Conservation (phyloP, 2,113 vertebrate genomes). For the Anolis carolinensis region DNA sequence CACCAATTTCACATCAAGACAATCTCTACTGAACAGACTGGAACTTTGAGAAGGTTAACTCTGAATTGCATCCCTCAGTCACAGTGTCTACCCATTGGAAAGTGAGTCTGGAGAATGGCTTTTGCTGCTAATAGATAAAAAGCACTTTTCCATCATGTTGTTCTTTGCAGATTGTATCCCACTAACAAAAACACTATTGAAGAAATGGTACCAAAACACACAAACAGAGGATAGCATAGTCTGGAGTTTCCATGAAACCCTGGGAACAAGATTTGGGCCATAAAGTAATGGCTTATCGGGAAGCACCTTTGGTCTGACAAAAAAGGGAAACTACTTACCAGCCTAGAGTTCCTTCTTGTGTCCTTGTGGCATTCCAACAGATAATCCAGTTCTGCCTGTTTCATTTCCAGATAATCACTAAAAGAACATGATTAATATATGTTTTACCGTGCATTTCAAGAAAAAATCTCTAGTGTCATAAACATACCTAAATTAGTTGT, state of each 20-base stretch:
- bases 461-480: not conserved
- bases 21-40: not conserved
- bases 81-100: not conserved
- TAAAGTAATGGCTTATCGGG: not conserved
- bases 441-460: not conserved
- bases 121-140: too few relatives aligned
- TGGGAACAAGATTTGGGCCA: not conserved
- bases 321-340: slow-evolving; percentile 79
- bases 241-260: too few relatives aligned
- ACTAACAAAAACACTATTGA: not conserved
- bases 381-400: slow-evolving; percentile 90
- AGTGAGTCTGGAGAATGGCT: too few relatives aligned
- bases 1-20: not conserved
- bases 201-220: too few relatives aligned
- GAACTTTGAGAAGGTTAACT: not conserved
- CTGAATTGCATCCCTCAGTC: not conserved
- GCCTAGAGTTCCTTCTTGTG: slow-evolving; percentile 89
- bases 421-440: not conserved
- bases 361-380: slow-evolving; percentile 87
- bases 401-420: slow-evolving; percentile 87
- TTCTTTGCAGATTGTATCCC: not conserved
- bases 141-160: not conserved
- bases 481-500: not conserved
- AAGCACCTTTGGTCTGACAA: not conserved
- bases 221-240: too few relatives aligned